Percentiles rank a stretch among this genome's conserved stretches.
phyloP scores from a whole-genome alignment of 2,797 vertebrate genomes.

The Microtus californicus region DNA sequence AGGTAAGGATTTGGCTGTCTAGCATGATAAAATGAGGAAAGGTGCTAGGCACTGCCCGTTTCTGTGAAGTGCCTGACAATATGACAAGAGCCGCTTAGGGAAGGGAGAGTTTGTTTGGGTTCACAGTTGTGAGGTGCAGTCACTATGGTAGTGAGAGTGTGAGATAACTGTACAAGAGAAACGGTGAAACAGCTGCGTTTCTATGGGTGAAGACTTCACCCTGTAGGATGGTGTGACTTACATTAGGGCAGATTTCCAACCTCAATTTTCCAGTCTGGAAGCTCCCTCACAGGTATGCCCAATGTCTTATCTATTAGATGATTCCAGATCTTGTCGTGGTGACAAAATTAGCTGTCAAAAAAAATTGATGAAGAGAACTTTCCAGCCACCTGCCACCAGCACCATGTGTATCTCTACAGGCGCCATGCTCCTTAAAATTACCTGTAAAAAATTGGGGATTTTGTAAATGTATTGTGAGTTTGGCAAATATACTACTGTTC shows the following conservation, averaged over 20 bases:
- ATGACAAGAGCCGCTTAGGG: not conserved
- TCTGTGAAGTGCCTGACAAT: no score
- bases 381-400: not conserved
- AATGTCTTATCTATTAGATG: not conserved
- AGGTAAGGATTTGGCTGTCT: not conserved
- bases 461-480: conserved; percentile 15
- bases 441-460: not conserved
- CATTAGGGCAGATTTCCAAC: not conserved
- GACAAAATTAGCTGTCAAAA: not conserved
- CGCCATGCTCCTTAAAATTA: not conserved
- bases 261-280: not conserved
- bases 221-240: not conserved
- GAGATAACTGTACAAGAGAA: not conserved
- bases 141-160: not conserved
- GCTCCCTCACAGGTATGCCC: not conserved
- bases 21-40: not conserved
- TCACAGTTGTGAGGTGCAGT: not conserved
- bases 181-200: not conserved
- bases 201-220: not conserved
- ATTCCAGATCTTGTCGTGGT: not conserved
- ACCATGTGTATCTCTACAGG: not conserved
- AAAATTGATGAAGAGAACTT: not conserved
- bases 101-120: not conserved
- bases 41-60: no score
- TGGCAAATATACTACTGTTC: not conserved